phyloP scores from a whole-genome alignment of 1,140 invertebrate species.

The Drosophila aff. region DNA sequence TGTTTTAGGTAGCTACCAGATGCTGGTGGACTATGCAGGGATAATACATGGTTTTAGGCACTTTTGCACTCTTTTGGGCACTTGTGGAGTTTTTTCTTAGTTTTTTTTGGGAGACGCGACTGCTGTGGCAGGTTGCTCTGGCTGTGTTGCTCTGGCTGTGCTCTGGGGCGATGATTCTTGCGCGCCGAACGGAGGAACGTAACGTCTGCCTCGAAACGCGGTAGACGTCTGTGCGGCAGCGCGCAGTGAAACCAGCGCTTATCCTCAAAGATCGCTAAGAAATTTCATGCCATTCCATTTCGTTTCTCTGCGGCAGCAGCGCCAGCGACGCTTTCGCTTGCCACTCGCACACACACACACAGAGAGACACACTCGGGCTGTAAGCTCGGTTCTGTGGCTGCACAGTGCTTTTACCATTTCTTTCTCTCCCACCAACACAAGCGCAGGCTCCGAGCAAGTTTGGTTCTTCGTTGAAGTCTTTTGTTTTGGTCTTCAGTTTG shows the following conservation, averaged over 20 bases:
- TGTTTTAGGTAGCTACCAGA: slow-evolving; percentile 28
- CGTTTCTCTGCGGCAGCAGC: slow-evolving; percentile 57
- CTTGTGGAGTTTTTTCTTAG: background rate
- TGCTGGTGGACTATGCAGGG: slow-evolving; percentile 14
- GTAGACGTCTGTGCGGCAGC: slow-evolving; percentile 83
- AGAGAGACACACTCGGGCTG: slow-evolving; percentile 10
- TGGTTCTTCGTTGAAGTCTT: slow-evolving; percentile 82
- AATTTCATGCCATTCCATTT: slow-evolving; percentile 83
- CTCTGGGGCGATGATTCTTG: slow-evolving; percentile 56
- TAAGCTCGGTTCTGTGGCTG: slow-evolving; percentile 40
- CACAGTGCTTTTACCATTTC: slow-evolving; percentile 70
- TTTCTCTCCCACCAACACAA: slow-evolving; percentile 58
- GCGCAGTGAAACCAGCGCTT: slow-evolving; percentile 80
- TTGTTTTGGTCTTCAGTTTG: slow-evolving; percentile 77
- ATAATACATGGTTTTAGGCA: slow-evolving; percentile 10
- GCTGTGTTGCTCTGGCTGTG: background rate
- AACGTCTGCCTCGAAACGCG: slow-evolving; percentile 80
- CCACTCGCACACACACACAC: slow-evolving; percentile 40
- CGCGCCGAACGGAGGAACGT: slow-evolving; percentile 76
- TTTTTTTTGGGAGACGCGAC: slow-evolving; percentile 31
- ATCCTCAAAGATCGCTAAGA: slow-evolving; percentile 83
- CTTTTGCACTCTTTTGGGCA: slow-evolving; percentile 25
- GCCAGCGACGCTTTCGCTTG: slow-evolving; percentile 74
- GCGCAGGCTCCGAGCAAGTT: slow-evolving; percentile 56
- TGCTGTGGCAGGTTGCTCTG: slow-evolving; percentile 28